Evolutionary conservation across 1,140 invertebrate genomes (phyloP).

Genomic region (Diabrotica undecimpunctata): DNA sequence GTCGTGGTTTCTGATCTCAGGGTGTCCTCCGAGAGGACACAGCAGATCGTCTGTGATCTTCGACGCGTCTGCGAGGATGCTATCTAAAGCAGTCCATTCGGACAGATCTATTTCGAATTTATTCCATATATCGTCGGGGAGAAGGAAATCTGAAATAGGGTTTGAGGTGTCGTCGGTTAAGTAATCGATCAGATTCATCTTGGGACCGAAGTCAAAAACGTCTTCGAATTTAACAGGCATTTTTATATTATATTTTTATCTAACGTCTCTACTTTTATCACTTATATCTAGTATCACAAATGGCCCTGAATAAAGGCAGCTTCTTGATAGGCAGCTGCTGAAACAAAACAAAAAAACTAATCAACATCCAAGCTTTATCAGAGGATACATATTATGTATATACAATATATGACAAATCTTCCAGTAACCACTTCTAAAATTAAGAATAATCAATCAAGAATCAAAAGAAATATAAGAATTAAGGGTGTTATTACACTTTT

Average conservation of each 20-base stretch:
- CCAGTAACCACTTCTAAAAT: not conserved
- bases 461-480: too few relatives aligned
- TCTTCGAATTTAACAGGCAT: slow-evolving; percentile 22
- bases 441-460: too few relatives aligned
- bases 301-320: slow-evolving; percentile 41
- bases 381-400: too few relatives aligned
- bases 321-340: slow-evolving; percentile 43
- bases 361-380: not conserved
- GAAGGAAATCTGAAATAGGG: not conserved
- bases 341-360: slow-evolving; percentile 32
- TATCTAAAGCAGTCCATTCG: slow-evolving; percentile 22
- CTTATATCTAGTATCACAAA: slow-evolving; percentile 46
- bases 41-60: slow-evolving; percentile 1
- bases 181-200: slow-evolving; percentile 7
- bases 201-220: slow-evolving; percentile 4
- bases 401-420: not conserved
- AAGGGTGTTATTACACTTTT: too few relatives aligned
- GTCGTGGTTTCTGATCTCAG: slow-evolving; percentile 55
- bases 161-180: not conserved
- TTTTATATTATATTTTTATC: slow-evolving; percentile 17
- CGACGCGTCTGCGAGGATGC: slow-evolving; percentile 21
- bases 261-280: slow-evolving; percentile 18
- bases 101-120: slow-evolving; percentile 38
- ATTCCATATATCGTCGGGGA: slow-evolving; percentile 43
- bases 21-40: slow-evolving; percentile 25